These are phyloP conservation scores for Lampropteryx suffumata DNA, from an alignment of 2,888 invertebrate genomes.

Conservation along the genomic window DNA sequence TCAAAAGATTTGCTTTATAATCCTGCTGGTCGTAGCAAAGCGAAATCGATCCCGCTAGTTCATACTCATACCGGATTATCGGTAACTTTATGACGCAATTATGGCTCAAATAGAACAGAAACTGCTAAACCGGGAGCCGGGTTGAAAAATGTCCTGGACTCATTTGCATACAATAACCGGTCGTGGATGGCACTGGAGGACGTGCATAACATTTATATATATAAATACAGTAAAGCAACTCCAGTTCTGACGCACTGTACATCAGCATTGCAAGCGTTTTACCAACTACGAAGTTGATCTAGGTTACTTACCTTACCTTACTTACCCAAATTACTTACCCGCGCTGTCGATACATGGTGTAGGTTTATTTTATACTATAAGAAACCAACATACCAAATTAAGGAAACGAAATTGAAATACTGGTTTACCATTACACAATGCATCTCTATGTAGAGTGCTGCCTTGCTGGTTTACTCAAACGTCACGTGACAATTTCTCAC, in stretches of 20 bases:
- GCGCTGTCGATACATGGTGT: no score
- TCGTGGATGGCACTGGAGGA: slow-evolving; percentile 55
- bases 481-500: slow-evolving; percentile 67
- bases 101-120: slow-evolving; percentile 24
- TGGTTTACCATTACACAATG: slow-evolving; percentile 1
- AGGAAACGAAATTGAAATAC: background rate
- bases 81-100: slow-evolving; percentile 21
- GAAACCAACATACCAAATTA: no score
- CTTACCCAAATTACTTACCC: no score
- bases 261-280: no score
- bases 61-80: slow-evolving; percentile 18
- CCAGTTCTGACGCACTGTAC: background rate
- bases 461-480: slow-evolving; percentile 19
- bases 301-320: no score
- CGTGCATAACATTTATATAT: slow-evolving; percentile 40
- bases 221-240: background rate
- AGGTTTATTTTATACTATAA: no score
- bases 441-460: no score
- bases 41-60: slow-evolving; percentile 19
- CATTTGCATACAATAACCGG: slow-evolving; percentile 78
- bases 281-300: no score
- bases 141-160: slow-evolving; percentile 61
- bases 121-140: slow-evolving; percentile 32
- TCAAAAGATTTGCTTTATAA: slow-evolving; percentile 13
- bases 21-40: background rate